Evolutionary conservation across 2,797 vertebrate species (phyloP), one percentile per base, ranked within the genome.

Genomic region (Gorsachius magnificus): DNA sequence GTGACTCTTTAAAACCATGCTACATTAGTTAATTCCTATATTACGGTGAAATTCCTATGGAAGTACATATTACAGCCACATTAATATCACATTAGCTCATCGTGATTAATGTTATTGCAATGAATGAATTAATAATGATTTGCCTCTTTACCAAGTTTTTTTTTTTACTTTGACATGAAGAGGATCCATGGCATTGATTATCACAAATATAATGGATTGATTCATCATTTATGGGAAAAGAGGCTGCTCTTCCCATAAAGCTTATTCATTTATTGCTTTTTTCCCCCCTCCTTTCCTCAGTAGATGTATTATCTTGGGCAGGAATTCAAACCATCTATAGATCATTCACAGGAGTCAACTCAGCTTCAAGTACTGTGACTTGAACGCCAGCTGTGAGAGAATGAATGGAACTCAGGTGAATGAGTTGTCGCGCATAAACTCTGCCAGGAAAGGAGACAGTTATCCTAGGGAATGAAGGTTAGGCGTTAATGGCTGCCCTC

Each of bases 91-190:
- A 98, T 98, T 98, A 98, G 96, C 91, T 97, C 65, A 46, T 96
- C 9, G 0, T 97, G 97, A 98, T 98, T 97, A 98, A 98, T 97
- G 97, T 96, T 97, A 97, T 96, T 96, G 79, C 78, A 94, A 96
- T 96, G 68, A 97, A 98, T 98, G 98, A 98, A 98, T 98, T 98
- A 98, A 97, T 98, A 98, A 98, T 98, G 98, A 97, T 97, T 98
- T 97, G 78, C 96, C 89, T 96, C 95, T 97, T 98, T 97, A 86
- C 93, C 94, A 97, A 96, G 90, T 57, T 91, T 36, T 87, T 65
- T 65, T 95, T 93, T 92, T 88, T 95, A 72, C 84, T 76, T 96
- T 97, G 97, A 98, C 97, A 66, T 96, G 96, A 97, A 97, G 94
- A 98, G 96, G 94, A 97, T 97, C 97, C 96, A 97, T 97, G 95